These are phyloP conservation scores for Tursiops truncatus DNA, from an alignment of 2,113 vertebrate genomes.

Conservation along the genomic window DNA sequence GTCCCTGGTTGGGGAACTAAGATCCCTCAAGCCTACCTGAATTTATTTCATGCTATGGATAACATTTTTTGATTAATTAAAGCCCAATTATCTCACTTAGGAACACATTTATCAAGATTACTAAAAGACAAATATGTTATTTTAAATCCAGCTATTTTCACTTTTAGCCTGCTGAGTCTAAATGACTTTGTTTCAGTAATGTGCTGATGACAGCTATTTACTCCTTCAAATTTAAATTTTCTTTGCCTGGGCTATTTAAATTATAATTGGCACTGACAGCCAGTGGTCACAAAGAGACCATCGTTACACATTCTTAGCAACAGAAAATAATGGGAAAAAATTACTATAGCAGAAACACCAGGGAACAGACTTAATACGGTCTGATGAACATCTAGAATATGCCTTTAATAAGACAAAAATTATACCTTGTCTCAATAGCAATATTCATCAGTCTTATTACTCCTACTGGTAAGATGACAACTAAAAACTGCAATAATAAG, in stretches of 20 bases:
- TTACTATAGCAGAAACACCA: constrained; percentile 11
- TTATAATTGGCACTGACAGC: constrained; percentile 57
- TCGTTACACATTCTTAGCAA: constrained; percentile 55
- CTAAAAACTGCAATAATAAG: background rate
- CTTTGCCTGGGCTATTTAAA: constrained; percentile 65
- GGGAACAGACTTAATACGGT: background rate
- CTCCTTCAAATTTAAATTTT: constrained; percentile 68
- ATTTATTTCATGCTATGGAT: background rate
- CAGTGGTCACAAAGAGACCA: constrained; percentile 18
- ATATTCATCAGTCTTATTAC: background rate
- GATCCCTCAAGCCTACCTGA: background rate
- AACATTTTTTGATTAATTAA: background rate
- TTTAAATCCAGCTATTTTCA: constrained; percentile 47
- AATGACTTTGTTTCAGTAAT: constrained; percentile 56
- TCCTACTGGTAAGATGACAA: background rate
- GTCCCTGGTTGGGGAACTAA: background rate
- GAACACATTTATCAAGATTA: constrained; percentile 37
- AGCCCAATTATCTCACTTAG: background rate
- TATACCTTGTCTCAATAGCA: background rate
- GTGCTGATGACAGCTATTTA: constrained; percentile 60
- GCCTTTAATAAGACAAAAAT: background rate
- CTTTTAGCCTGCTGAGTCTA: background rate
- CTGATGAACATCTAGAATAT: constrained; percentile 3
- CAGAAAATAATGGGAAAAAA: background rate
- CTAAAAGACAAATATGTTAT: background rate